Evolutionary conservation across 2,888 invertebrate genomes (phyloP), one percentile per base, ranked within the genome.

Genomic region (Lasioglossum oenotherae): DNA sequence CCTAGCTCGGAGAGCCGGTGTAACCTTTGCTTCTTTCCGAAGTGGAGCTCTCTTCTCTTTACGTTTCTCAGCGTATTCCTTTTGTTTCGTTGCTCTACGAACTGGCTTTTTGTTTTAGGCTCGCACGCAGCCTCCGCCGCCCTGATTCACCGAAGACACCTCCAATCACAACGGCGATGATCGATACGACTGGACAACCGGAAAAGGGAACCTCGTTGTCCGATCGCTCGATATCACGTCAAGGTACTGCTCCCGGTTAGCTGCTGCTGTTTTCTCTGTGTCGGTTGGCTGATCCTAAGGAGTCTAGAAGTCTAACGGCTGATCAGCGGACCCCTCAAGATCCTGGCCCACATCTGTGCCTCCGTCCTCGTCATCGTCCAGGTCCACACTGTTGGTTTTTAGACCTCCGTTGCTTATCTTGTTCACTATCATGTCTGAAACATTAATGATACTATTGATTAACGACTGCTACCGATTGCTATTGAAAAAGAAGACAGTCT

Each of bases 241-340:
- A 82, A 85, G 84, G 81, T 88, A 83, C 78, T 80, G 86, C 72
- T 86, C 44, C 64, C 75, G 79, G 78, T 82, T 80, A 76, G 71
- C 71, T 71, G 71, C 71, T 71, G 71, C 69, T 81, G 73, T 74
- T 72, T 74, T 74, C 67, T 79, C 49, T 57, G 64, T 64, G 31
- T 73, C 38, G 71, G 35, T 74, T 78, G 78, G 67, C 67, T 82
- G 74, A 76, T 80, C 14, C 38, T 64, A 85, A 60, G 46, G 75
- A 46, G 74, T 92, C 96, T 97, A 98, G 95, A 97, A 97, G 95
- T 97, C 97, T 93, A 97, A 95, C 87, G 97, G 97, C 95, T 97
- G 97, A 95, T 98, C 97, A 94, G 98, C 97, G 91, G 97, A 97
- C 85, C 98, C 97, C 95, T 98, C 98, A 93, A 97, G 95, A 92